Conservation (phyloP, 2,113 vertebrate genomes). For the Polyodon spathula region DNA sequence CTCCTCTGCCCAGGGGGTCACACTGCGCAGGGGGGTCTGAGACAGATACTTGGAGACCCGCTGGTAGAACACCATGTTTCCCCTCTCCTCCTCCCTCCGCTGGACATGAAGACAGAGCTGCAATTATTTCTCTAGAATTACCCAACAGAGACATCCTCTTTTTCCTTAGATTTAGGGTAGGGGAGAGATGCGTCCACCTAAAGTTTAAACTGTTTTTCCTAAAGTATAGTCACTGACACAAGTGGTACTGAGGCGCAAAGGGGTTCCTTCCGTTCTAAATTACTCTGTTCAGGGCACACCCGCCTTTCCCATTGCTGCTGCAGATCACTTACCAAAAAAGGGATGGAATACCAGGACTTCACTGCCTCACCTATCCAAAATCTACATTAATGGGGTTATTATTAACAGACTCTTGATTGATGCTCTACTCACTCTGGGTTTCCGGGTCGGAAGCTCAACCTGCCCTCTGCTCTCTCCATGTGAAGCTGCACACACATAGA, state of each 20-base stretch:
- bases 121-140: background rate
- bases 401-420: background rate
- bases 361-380: no score
- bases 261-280: no score
- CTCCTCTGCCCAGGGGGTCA: constrained; percentile 41
- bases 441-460: constrained; percentile 7
- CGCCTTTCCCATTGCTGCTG: no score
- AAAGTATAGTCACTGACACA: no score
- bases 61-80: constrained; percentile 33
- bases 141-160: background rate
- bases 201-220: no score
- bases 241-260: no score
- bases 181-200: no score
- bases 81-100: constrained; percentile 26
- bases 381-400: no score
- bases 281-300: no score
- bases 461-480: constrained; percentile 5
- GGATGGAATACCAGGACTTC: no score
- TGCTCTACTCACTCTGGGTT: constrained; percentile 31
- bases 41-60: constrained; percentile 42
- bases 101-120: constrained; percentile 23
- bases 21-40: constrained; percentile 28
- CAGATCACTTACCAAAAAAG: no score
- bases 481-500: constrained; percentile 41
- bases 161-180: no score